Base-by-base conservation (phyloP, 2,113 vertebrate genomes). In the Australoheros scitulus region DNA sequence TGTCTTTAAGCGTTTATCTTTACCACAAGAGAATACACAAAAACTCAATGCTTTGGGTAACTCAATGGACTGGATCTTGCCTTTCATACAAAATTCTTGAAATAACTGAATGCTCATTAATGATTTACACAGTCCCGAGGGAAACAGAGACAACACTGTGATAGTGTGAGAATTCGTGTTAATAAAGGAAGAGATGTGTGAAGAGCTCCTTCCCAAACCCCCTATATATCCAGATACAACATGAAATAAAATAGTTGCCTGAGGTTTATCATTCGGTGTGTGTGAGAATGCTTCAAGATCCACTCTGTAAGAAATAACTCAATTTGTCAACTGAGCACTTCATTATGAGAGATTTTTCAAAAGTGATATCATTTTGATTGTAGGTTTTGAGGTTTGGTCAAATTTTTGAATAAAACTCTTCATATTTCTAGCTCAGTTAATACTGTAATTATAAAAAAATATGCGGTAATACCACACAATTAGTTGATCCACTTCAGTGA, bases 1-100 rank as follows among this genome's bases (percentile, higher is more conserved):
- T 91, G 91, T 93, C 92, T 90, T 88, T 88, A 89, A 90, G 90
- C 87, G 56, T 90, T 93, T 84, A 83, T 89, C 89, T 91, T 92
- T 85, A 93, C 89, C 91, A 93, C 90, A 88, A 90, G 86, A 92
- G 90, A 93, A 92, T 63, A 92, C 92, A 94, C 91, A 92, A 86
- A 86, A 93, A 93, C 83, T 85, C 61, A 82, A 91, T 87, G 88
- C 89, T 92, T 91, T 91, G 85, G 90, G 89, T 83, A 89, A 89
- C 86, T 90, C 79, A 34, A 87, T 87, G 85, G 88, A 88, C 82
- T 85, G 82, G 81, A 89, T 88, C 76, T 84, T 68, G 85, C 80
- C 78, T 89, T 79, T 79, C 81, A 87, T 93, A 89, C 82, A 92
- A 90, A 91, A 90, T 77, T 89, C 81, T 89, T 80, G 85, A 91